Base-by-base conservation (phyloP, 2,113 vertebrate genomes). In the Rallus limicola region DNA sequence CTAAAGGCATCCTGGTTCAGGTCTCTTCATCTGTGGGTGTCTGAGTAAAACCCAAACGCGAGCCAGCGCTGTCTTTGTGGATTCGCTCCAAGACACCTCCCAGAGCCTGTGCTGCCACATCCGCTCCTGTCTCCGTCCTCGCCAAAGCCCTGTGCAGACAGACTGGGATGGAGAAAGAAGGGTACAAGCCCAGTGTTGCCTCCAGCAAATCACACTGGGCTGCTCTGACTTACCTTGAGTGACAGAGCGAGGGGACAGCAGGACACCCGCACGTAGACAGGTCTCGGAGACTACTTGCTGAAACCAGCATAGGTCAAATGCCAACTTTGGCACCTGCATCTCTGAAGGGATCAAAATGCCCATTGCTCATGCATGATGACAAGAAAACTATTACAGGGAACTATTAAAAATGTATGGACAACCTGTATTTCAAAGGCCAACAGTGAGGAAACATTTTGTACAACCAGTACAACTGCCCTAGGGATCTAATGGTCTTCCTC, bases 111-210 rank as follows among this genome's bases (percentile, higher is more conserved):
- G 56, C 82, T 46, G 74, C 82, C 52, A 44, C 53, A 31, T 58
- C 63, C 3, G 1, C 92, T 80, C 62, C 91, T 3, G 0, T 58
- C 85, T 14, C 56, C 1, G 0, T 28, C 80, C 77, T 36, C 5
- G 0, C 34, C 18, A 50, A 29, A 56, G 60, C 80, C 70, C 9
- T 2, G 15, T 1, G 0, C 25, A 5, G 75, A 36, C 28, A 7
- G 62, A 72, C 60, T 42, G 75, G 28, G 23, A 2, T 0, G 44
- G 48, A 50, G 38, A 53, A 33, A 33, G 83, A 44, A 16, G 0
- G 4, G 7, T 4, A 36, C 17, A 6, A 77, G 25, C 0, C 38
- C 48, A 23, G 1, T 1, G 0, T 34, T 29, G 44, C 86, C 76
- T 33, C 82, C 46, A 71, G 59, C 60, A 82, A 38, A 56, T 2